Conservation (phyloP, 1,140 invertebrate species). For the Drosophila busckii region DNA sequence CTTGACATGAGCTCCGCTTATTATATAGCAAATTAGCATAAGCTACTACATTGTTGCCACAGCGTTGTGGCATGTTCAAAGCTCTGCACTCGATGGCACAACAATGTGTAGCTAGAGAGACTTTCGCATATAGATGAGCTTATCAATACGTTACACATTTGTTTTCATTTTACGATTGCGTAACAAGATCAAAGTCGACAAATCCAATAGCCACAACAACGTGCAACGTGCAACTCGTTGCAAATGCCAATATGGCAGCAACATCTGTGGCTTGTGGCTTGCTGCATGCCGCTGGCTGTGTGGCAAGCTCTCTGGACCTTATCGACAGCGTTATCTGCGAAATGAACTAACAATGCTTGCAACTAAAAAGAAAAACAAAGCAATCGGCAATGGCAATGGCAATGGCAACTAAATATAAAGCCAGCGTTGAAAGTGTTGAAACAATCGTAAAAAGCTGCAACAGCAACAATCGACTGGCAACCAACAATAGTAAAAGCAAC, state of each 20-base stretch:
- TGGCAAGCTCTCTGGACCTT: constrained; percentile 26
- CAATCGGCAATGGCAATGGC: background rate
- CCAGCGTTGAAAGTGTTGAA: constrained; percentile 69
- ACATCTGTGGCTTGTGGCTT: constrained; percentile 13
- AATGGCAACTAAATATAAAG: constrained; percentile 48
- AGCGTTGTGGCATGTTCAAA: too few relatives aligned
- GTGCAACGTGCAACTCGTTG: constrained; percentile 44
- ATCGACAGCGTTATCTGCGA: constrained; percentile 62
- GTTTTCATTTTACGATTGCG: constrained; percentile 75
- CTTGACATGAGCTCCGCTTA: too few relatives aligned
- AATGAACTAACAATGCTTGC: constrained; percentile 50
- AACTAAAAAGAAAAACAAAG: constrained; percentile 26
- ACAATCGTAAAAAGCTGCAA: constrained; percentile 67
- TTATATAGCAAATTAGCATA: too few relatives aligned
- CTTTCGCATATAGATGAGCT: constrained; percentile 44
- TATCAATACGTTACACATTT: constrained; percentile 74
- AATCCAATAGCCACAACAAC: constrained; percentile 74
- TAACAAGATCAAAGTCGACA: constrained; percentile 72
- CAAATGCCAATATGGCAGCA: constrained; percentile 47
- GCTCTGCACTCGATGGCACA: too few relatives aligned
- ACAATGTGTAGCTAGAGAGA: too few relatives aligned
- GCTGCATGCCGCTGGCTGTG: constrained; percentile 2
- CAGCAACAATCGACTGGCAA: constrained; percentile 6
- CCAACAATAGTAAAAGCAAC: constrained; percentile 33
- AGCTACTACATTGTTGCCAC: too few relatives aligned